phyloP scores from a whole-genome alignment of 1,140 invertebrate genomes.

The Palaemon carinicauda region DNA sequence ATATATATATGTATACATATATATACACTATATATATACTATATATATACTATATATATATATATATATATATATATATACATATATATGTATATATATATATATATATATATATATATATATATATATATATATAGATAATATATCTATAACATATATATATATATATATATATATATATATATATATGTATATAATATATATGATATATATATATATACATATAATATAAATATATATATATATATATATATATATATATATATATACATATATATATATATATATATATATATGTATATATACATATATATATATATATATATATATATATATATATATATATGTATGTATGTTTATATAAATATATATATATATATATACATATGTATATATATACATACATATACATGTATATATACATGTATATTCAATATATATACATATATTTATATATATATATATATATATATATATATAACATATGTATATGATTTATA shows the following conservation, averaged over 20 bases:
- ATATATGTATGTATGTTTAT: not conserved
- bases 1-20: not conserved
- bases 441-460: not conserved
- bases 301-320: not conserved
- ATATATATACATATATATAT: not conserved
- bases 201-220: no score
- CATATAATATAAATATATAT: not conserved
- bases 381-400: not conserved
- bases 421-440: not conserved
- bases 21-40: not conserved
- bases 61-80: slow-evolving; percentile 4
- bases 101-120: not conserved
- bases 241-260: not conserved
- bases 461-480: not conserved
- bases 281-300: no score
- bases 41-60: not conserved
- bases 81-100: not conserved
- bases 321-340: no score
- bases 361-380: not conserved
- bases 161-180: not conserved
- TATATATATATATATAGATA: not conserved
- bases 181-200: not conserved
- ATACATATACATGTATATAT: no score
- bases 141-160: no score
- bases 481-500: not conserved